Percentiles rank a stretch among this genome's conserved stretches.
phyloP scores from a whole-genome alignment of 2,888 invertebrate genomes.

The Euspilapteryx auroguttella region DNA sequence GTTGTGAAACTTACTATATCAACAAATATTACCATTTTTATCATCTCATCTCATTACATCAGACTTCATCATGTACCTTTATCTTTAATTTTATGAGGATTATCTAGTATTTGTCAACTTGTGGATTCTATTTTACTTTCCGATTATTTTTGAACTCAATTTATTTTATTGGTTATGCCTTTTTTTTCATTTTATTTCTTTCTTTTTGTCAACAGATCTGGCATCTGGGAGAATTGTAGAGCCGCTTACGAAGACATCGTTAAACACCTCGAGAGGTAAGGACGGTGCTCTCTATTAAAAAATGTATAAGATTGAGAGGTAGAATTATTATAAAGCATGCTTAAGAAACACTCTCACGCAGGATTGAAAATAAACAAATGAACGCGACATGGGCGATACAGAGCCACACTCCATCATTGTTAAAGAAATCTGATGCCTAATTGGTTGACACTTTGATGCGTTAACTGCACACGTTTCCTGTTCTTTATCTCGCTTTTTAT shows the following conservation, averaged over 20 bases:
- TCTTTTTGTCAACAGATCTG: slow-evolving; percentile 69
- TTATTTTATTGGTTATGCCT: slow-evolving; percentile 15
- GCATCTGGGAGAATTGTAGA: slow-evolving; percentile 94
- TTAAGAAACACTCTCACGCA: no score
- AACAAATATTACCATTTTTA: no score
- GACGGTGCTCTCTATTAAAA: no score
- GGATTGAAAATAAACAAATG: neutral
- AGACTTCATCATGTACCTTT: no score
- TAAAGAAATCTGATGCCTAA: slow-evolving; percentile 10
- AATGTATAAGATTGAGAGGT: no score
- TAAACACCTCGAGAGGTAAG: slow-evolving; percentile 92
- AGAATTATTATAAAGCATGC: no score
- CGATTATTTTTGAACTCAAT: slow-evolving; percentile 16
- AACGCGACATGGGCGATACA: neutral
- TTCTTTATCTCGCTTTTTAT: slow-evolving; percentile 8
- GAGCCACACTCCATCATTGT: slow-evolving; percentile 13
- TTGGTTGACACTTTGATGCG: slow-evolving; percentile 13
- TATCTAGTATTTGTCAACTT: neutral
- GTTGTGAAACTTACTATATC: no score
- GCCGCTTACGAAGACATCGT: slow-evolving; percentile 94
- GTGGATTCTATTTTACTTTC: slow-evolving; percentile 12
- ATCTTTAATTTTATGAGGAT: no score
- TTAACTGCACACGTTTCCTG: slow-evolving; percentile 10
- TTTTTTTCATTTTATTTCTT: slow-evolving; percentile 20
- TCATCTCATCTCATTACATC: no score